These are phyloP conservation scores for Trichomycterus rosablanca DNA, from an alignment of 2,113 vertebrate genomes.

Conservation along the genomic window DNA sequence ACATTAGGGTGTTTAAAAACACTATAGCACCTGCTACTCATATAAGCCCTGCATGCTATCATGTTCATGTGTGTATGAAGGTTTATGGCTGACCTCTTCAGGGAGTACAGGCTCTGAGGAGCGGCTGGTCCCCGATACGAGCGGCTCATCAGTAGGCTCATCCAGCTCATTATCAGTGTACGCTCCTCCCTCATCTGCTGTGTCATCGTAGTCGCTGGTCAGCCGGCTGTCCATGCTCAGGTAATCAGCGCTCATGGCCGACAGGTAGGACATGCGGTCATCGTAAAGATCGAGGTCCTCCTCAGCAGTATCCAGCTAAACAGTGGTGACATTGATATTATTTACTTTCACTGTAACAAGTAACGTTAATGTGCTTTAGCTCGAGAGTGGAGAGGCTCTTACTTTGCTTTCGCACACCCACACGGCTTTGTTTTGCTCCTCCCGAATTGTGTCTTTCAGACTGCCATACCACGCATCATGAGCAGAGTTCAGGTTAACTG, in stretches of 20 bases:
- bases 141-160: conserved; percentile 78
- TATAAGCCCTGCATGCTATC: too few relatives aligned
- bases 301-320: conserved; percentile 84
- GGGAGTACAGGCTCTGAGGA: conserved; percentile 85
- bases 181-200: conserved; percentile 90
- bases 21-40: too few relatives aligned
- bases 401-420: conserved; percentile 98
- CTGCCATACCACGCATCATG: conserved; percentile 93
- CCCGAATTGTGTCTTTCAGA: conserved; percentile 82
- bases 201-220: conserved; percentile 93
- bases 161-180: conserved; percentile 98
- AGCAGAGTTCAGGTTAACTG: conserved; percentile 83
- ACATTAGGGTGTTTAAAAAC: too few relatives aligned
- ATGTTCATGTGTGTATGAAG: too few relatives aligned
- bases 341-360: background rate
- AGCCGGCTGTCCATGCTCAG: conserved; percentile 95
- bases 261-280: conserved; percentile 95
- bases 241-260: conserved; percentile 94
- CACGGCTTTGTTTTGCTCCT: conserved; percentile 86
- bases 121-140: conserved; percentile 80
- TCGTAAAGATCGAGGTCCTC: conserved; percentile 83
- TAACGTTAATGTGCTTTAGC: background rate
- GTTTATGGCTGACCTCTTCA: conserved; percentile 76
- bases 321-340: background rate
- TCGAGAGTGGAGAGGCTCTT: too few relatives aligned